These are phyloP conservation scores for Pangasius djambal DNA, from an alignment of 2,797 vertebrate species.

Conservation along the genomic window DNA sequence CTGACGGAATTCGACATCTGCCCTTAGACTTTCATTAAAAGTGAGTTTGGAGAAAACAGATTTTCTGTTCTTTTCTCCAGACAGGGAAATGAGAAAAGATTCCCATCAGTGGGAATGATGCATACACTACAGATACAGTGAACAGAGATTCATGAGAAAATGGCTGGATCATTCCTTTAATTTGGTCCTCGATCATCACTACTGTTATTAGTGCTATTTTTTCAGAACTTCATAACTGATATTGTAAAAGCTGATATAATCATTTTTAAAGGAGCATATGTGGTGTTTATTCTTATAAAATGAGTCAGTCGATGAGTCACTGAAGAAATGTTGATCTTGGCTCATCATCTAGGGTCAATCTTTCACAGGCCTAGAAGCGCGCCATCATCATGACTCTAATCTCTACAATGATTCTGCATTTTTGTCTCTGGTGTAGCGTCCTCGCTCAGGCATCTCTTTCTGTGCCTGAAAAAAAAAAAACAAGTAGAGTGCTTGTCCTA, in stretches of 20 bases:
- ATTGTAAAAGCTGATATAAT: background rate
- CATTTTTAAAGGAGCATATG: background rate
- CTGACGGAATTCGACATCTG: background rate
- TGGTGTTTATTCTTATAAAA: background rate
- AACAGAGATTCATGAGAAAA: background rate
- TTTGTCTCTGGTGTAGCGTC: background rate
- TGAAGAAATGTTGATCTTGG: background rate
- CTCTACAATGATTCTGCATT: constrained; percentile 36
- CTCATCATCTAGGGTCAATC: background rate
- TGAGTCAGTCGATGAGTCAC: constrained; percentile 18
- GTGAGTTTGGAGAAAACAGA: background rate
- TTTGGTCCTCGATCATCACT: background rate
- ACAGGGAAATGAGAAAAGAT: background rate
- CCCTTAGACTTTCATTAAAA: background rate
- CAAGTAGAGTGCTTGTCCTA: constrained; percentile 1
- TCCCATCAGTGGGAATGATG: background rate
- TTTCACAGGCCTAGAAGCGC: background rate
- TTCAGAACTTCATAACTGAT: background rate
- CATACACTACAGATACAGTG: background rate
- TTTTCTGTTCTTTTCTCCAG: background rate
- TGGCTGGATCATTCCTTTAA: background rate
- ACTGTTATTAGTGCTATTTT: background rate
- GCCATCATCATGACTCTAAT: background rate
- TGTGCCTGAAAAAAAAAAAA: background rate
- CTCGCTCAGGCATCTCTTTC: background rate